These are phyloP conservation scores for Nycticebus coucang DNA, from an alignment of 2,113 vertebrate genomes.

Conservation along the genomic window DNA sequence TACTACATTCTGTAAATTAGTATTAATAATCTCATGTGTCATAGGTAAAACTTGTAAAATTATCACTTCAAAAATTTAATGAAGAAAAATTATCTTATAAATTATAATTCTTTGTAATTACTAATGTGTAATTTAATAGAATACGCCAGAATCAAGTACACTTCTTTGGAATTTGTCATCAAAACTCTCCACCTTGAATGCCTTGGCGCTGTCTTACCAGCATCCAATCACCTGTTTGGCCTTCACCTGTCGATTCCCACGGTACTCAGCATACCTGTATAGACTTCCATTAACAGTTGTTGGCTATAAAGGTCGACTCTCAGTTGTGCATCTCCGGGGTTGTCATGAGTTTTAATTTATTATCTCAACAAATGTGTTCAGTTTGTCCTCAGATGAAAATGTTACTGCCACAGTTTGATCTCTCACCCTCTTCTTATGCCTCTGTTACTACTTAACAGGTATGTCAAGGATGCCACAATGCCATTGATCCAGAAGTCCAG, in stretches of 20 bases:
- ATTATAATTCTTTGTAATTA: neutral
- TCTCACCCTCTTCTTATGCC: conserved; percentile 42
- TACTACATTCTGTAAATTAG: conserved; percentile 46
- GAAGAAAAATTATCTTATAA: conserved; percentile 25
- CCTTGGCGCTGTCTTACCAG: neutral
- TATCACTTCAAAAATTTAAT: conserved; percentile 3
- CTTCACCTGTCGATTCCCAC: neutral
- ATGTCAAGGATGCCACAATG: conserved; percentile 91
- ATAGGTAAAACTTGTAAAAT: conserved; percentile 12
- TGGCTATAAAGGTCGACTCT: neutral
- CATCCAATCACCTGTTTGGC: neutral
- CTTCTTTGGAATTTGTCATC: neutral
- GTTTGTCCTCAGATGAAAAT: neutral
- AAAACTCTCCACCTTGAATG: neutral
- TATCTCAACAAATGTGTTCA: neutral
- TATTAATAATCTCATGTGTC: conserved; percentile 42
- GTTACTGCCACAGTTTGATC: neutral
- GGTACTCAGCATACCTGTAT: neutral
- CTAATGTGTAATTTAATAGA: neutral
- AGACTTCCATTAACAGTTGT: neutral
- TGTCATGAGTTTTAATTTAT: neutral
- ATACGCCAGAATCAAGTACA: neutral
- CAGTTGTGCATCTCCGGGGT: neutral
- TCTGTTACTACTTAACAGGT: conserved; percentile 83
- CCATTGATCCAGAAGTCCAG: conserved; percentile 95